Evolutionary conservation across 2,113 vertebrate species (phyloP).

Genomic region (Carollia perspicillata): DNA sequence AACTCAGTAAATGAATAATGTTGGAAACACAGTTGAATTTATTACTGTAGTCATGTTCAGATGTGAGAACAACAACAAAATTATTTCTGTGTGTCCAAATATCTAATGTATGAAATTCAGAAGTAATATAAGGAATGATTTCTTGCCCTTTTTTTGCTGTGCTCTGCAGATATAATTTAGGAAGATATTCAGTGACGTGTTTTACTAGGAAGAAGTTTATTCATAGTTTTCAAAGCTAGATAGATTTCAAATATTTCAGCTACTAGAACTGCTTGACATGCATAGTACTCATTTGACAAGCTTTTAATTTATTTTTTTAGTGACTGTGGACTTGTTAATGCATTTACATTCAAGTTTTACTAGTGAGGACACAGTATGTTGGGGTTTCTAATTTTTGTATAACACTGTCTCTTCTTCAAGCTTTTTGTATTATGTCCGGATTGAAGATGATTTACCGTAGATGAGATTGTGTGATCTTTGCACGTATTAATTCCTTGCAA

Average conservation of each 20-base stretch:
- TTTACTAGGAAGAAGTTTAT: conserved; percentile 5
- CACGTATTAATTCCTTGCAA: neutral
- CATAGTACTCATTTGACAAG: neutral
- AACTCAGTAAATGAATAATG: neutral
- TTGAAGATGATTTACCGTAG: neutral
- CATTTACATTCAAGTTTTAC: neutral
- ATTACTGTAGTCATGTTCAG: neutral
- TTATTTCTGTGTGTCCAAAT: neutral
- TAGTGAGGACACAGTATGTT: neutral
- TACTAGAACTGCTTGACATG: neutral
- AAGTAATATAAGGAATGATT: neutral
- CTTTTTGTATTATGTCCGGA: neutral
- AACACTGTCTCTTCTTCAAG: neutral
- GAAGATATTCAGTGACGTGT: neutral
- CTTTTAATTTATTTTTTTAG: neutral
- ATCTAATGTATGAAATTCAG: neutral
- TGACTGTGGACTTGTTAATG: neutral
- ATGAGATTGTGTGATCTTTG: neutral
- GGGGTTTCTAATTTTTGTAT: neutral
- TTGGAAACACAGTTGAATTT: neutral
- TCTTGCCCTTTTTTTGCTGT: neutral
- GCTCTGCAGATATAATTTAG: neutral
- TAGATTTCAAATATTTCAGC: neutral
- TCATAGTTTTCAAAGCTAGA: neutral
- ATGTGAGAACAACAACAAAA: neutral